Evolutionary conservation across 2,113 vertebrate genomes (phyloP), one percentile per base, ranked within the genome.

Genomic region (Setophaga coronata): DNA sequence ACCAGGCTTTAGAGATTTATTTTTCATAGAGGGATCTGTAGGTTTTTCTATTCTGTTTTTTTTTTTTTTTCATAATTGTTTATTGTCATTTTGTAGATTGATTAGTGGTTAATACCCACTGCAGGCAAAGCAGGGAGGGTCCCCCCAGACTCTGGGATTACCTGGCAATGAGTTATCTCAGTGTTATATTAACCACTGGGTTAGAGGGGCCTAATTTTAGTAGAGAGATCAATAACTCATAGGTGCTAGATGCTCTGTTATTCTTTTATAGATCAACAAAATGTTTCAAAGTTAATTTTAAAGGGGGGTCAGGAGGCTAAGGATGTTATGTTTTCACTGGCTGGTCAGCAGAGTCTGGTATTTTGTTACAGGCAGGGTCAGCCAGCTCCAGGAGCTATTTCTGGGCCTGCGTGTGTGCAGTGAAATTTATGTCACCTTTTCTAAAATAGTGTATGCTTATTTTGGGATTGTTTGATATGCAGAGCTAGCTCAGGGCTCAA

Each of bases 261-360:
- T 73, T 92, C 72, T 91, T 78, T 80, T 85, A 73, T 78, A 89
- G 82, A 88, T 72, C 65, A 81, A 90, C 67, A 88, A 12, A 94
- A 78, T 73, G n/a, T 70, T 93, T 94, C 70, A 25, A 82, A 89
- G 73, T 80, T 94, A 83, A 73, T 92, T 94, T 70, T 87, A 51
- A 92, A 85, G 62, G 2, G 5, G 69, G 86, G 90, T 92, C 64
- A 79, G 82, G 85, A 91, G 82, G 53, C 50, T 89, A 82, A 95
- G 77, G 87, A 92, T 67, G 93, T 90, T 78, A 50, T 92, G 79
- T 93, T 95, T 93, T 85, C 51, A 64, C 47, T 91, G 91, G 70
- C 84, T 77, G 61, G 62, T 40, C 76, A 78, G 54, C 50, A 64
- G 60, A 76, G 56, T 29, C 50, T 61, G 45, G 76, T 82, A 21